phyloP scores from a whole-genome alignment of 2,113 vertebrate genomes.

The Lota lota region DNA sequence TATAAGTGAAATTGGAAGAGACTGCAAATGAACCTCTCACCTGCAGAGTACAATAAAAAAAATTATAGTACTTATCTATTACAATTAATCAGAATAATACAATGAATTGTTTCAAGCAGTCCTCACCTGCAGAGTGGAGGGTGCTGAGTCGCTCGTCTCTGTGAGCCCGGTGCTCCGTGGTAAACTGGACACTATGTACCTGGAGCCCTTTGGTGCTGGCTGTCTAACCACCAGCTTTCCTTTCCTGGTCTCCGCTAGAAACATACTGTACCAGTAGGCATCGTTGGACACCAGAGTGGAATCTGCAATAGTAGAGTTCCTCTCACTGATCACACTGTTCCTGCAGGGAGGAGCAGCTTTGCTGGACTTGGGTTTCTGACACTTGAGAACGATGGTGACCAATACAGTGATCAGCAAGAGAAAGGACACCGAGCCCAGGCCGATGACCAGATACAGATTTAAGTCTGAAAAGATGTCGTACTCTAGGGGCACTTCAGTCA shows the following conservation, averaged over 20 bases:
- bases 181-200: conserved; percentile 59
- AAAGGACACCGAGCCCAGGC: conserved; percentile 71
- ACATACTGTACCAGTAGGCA: conserved; percentile 55
- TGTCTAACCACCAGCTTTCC: conserved; percentile 48
- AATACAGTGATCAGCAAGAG: conserved; percentile 69
- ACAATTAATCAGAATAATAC: too few relatives aligned
- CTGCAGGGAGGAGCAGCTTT: conserved; percentile 43
- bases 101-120: too few relatives aligned
- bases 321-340: conserved; percentile 52
- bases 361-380: conserved; percentile 43
- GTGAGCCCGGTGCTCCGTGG: conserved; percentile 53
- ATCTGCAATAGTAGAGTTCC: conserved; percentile 44
- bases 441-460: conserved; percentile 62
- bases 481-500: conserved; percentile 70
- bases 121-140: conserved; percentile 53
- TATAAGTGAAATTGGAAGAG: too few relatives aligned
- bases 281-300: conserved; percentile 52
- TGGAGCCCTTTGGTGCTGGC: conserved; percentile 46
- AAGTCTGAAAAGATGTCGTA: conserved; percentile 53
- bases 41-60: background rate
- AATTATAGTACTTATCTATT: too few relatives aligned
- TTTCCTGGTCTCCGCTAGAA: conserved; percentile 44
- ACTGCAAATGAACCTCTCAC: too few relatives aligned
- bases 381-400: conserved; percentile 61
- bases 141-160: conserved; percentile 55